Evolutionary conservation across 2,797 vertebrate species (phyloP).

Genomic region (Pseudomugil gertrudae): DNA sequence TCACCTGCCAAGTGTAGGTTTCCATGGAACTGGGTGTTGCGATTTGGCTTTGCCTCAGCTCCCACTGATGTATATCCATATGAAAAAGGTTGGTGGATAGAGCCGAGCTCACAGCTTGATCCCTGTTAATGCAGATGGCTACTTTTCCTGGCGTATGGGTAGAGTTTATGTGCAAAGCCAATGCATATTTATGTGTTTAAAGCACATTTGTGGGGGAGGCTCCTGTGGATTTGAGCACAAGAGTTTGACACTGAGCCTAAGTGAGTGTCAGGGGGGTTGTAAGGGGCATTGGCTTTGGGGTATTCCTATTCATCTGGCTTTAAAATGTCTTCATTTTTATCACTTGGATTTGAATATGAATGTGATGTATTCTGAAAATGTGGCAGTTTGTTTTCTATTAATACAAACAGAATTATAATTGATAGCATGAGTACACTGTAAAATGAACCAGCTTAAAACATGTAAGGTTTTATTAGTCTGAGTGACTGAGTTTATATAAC

Average conservation of each 20-base stretch:
- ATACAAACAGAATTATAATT: neutral
- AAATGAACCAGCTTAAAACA: neutral
- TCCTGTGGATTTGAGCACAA: constrained; percentile 66
- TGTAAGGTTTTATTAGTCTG: neutral
- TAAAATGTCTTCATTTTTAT: constrained; percentile 63
- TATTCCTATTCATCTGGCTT: constrained; percentile 58
- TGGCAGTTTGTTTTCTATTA: constrained; percentile 13
- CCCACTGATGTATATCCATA: constrained; percentile 68
- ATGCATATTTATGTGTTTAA: constrained; percentile 83
- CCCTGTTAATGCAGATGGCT: constrained; percentile 82
- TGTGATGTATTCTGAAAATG: constrained; percentile 20
- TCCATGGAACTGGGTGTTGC: constrained; percentile 67
- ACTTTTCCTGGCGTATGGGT: constrained; percentile 63
- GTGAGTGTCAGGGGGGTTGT: constrained; percentile 53
- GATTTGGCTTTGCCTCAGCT: constrained; percentile 69
- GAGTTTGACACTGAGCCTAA: constrained; percentile 66
- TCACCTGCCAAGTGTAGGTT: constrained; percentile 82
- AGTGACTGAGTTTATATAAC: no score
- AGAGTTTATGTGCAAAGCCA: constrained; percentile 73
- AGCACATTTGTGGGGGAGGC: constrained; percentile 74
- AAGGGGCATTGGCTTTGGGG: constrained; percentile 66
- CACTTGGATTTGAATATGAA: constrained; percentile 33
- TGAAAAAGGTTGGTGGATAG: constrained; percentile 69
- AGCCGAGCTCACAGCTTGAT: constrained; percentile 76
- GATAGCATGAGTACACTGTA: neutral